phyloP scores from a whole-genome alignment of 2,797 vertebrate species.

The Pyrocephalus nanus region DNA sequence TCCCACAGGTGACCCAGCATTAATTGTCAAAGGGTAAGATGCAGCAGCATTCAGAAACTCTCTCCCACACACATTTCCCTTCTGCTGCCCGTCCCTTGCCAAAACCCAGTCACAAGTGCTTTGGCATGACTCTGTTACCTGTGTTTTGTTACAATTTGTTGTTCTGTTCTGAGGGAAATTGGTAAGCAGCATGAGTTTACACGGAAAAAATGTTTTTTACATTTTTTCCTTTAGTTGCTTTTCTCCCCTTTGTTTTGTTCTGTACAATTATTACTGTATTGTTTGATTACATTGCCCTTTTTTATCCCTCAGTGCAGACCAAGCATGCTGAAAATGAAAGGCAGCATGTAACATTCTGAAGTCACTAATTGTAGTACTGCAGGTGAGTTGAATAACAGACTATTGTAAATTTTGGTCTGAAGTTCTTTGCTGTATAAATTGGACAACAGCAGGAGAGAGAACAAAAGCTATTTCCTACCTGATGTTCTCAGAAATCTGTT shows the following conservation, averaged over 20 bases:
- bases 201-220: not conserved
- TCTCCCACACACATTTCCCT: not conserved
- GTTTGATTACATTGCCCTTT: constrained; percentile 66
- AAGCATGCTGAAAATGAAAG: constrained; percentile 53
- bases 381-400: constrained; percentile 66
- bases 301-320: constrained; percentile 58
- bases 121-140: not conserved
- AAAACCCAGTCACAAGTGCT: not conserved
- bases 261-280: not conserved
- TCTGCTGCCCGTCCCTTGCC: not conserved
- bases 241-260: constrained; percentile 4
- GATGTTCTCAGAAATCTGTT: constrained; percentile 67
- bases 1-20: not conserved
- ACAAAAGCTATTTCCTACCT: constrained; percentile 66
- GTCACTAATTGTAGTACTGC: constrained; percentile 67
- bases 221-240: not conserved
- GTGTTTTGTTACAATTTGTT: not conserved
- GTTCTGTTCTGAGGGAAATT: not conserved
- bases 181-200: not conserved
- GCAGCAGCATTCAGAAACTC: not conserved
- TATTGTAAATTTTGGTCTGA: constrained; percentile 62
- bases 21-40: not conserved
- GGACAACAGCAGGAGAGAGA: constrained; percentile 66
- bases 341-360: constrained; percentile 65
- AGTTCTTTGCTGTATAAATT: constrained; percentile 67